Evolutionary conservation across 2,888 invertebrate genomes (phyloP).

Genomic region (Leptodirus hochenwartii): DNA sequence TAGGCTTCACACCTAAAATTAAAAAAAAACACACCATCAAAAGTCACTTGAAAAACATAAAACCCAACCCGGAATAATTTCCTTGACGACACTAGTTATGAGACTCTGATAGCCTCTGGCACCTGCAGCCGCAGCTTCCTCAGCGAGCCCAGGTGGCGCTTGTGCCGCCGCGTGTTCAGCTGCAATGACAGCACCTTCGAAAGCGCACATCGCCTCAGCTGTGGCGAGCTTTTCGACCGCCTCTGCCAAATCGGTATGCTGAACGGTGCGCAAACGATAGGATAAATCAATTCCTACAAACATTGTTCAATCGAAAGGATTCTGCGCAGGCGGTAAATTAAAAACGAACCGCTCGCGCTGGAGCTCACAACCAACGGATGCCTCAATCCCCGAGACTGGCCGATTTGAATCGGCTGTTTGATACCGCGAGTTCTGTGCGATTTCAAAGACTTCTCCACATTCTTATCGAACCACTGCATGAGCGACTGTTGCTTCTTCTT

Average conservation of each 20-base stretch:
- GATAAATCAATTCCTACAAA: too few relatives aligned
- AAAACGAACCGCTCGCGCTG: conserved; percentile 20
- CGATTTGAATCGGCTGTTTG: neutral
- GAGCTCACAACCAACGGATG: conserved; percentile 17
- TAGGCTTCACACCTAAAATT: conserved; percentile 24
- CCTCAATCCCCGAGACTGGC: conserved; percentile 5
- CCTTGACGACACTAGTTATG: conserved; percentile 20
- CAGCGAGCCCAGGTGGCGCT: conserved; percentile 28
- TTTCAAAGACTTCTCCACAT: neutral
- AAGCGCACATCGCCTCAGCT: conserved; percentile 27
- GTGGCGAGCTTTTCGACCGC: conserved; percentile 27
- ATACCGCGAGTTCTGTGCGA: neutral
- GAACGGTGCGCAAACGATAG: too few relatives aligned
- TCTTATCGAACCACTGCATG: neutral
- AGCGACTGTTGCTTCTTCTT: too few relatives aligned
- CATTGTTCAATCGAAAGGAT: too few relatives aligned
- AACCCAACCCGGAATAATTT: conserved; percentile 23
- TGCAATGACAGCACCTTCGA: conserved; percentile 28
- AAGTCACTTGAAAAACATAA: too few relatives aligned
- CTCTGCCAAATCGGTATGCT: too few relatives aligned
- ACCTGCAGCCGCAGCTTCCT: conserved; percentile 28
- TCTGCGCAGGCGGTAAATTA: too few relatives aligned
- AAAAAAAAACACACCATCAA: too few relatives aligned
- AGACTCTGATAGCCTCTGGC: conserved; percentile 21
- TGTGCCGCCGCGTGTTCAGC: conserved; percentile 27